Evolutionary conservation across 2,888 invertebrate genomes (phyloP).

Genomic region (Phragmatobia fuliginosa): DNA sequence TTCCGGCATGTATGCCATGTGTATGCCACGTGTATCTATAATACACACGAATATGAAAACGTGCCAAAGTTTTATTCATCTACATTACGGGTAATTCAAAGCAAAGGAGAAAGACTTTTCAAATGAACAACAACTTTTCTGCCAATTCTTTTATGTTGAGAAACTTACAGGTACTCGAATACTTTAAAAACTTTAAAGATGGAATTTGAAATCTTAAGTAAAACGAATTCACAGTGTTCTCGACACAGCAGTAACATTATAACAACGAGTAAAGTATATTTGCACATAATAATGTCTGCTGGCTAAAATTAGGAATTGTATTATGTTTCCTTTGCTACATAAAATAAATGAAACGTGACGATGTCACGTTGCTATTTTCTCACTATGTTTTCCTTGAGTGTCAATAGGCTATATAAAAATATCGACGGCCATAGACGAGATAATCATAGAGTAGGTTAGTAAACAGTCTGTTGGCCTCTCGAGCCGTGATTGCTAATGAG

Average conservation of each 20-base stretch:
- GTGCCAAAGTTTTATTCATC: not conserved
- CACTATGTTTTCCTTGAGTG: slow-evolving; percentile 33
- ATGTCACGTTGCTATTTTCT: slow-evolving; percentile 36
- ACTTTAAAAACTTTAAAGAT: not conserved
- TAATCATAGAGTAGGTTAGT: slow-evolving; percentile 44
- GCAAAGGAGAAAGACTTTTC: not conserved
- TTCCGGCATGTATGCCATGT: no score
- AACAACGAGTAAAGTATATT: not conserved
- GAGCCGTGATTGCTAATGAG: slow-evolving; percentile 39
- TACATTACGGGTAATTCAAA: not conserved
- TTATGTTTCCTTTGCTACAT: slow-evolving; percentile 10
- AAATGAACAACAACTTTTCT: not conserved
- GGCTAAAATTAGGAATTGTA: slow-evolving; percentile 8
- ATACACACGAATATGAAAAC: not conserved
- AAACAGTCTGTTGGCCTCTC: slow-evolving; percentile 28
- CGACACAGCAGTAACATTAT: not conserved
- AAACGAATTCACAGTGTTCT: not conserved
- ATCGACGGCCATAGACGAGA: not conserved
- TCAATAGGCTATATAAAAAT: slow-evolving; percentile 29
- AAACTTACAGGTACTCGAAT: not conserved
- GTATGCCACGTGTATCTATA: no score
- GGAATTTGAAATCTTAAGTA: not conserved
- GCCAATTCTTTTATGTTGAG: not conserved
- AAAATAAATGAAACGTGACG: slow-evolving; percentile 22
- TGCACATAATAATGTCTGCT: not conserved